These are phyloP conservation scores for Takifugu ocellatus DNA, from an alignment of 2,797 vertebrate genomes.

Conservation along the genomic window DNA sequence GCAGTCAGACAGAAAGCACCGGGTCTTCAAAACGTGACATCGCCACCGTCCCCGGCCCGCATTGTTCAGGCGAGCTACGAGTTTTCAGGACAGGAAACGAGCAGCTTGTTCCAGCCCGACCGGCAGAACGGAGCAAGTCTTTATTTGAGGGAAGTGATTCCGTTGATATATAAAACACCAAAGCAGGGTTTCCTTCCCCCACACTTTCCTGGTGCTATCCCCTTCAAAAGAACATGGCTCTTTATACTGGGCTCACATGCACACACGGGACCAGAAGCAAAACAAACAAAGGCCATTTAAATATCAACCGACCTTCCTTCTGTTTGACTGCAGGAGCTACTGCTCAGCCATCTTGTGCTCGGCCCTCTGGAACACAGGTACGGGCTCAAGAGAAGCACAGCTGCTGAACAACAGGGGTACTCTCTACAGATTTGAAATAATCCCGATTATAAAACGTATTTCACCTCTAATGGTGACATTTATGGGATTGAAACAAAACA, in stretches of 20 bases:
- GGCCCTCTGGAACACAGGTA: constrained; percentile 6
- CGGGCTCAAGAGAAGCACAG: constrained; percentile 11
- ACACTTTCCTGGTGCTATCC: constrained; percentile 74
- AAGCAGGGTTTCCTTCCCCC: constrained; percentile 77
- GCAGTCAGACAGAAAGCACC: constrained; percentile 49
- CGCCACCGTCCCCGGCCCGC: constrained; percentile 44
- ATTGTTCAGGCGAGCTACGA: constrained; percentile 68
- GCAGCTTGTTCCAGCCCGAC: constrained; percentile 73
- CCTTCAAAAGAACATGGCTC: constrained; percentile 69
- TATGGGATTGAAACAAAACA: no score
- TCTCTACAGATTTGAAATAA: no score
- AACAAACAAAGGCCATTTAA: constrained; percentile 74
- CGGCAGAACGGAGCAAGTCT: constrained; percentile 67
- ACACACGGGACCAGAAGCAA: constrained; percentile 70
- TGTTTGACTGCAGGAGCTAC: constrained; percentile 60
- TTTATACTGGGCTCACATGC: constrained; percentile 72
- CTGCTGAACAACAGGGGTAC: neutral
- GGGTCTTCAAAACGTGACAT: constrained; percentile 57
- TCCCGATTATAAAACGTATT: no score
- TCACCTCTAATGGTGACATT: no score
- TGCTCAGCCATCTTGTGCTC: constrained; percentile 8
- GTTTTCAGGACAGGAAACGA: constrained; percentile 72
- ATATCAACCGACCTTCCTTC: constrained; percentile 69
- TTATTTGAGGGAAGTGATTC: constrained; percentile 82
- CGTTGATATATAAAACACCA: constrained; percentile 80